These are phyloP conservation scores for Acleris literana DNA, from an alignment of 2,888 invertebrate genomes.

Conservation along the genomic window DNA sequence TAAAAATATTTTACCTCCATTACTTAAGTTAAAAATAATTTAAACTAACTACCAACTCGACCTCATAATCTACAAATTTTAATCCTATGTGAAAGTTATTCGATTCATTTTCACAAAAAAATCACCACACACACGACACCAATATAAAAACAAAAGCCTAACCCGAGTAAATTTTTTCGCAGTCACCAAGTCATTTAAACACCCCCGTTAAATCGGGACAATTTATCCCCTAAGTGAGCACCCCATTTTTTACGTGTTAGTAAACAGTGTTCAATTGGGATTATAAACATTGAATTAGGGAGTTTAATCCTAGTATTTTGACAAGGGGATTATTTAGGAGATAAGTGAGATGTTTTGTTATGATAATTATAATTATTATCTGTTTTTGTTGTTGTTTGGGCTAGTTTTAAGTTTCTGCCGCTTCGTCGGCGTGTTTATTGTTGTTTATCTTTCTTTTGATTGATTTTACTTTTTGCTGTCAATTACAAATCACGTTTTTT, in stretches of 20 bases:
- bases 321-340: slow-evolving; percentile 25
- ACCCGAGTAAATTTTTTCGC: slow-evolving; percentile 1
- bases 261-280: slow-evolving; percentile 50
- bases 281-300: slow-evolving; percentile 28
- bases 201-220: slow-evolving; percentile 16
- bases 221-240: slow-evolving; percentile 4
- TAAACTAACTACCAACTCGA: no score
- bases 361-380: slow-evolving; percentile 11
- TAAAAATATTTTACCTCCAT: no score
- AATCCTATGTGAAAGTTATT: no score
- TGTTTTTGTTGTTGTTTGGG: not conserved
- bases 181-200: slow-evolving; percentile 22
- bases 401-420: not conserved
- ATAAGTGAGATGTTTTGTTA: slow-evolving; percentile 5
- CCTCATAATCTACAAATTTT: not conserved
- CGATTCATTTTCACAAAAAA: no score
- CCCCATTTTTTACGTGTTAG: slow-evolving; percentile 45
- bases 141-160: not conserved
- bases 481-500: no score
- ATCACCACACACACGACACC: no score
- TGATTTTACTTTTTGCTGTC: no score
- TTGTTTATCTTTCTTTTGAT: no score
- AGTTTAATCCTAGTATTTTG: slow-evolving; percentile 10
- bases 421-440: no score
- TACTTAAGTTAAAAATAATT: no score